Percentiles rank a stretch among this genome's conserved stretches.
Conservation (phyloP, 1,140 invertebrate species). For the Camponotus floridanus region DNA sequence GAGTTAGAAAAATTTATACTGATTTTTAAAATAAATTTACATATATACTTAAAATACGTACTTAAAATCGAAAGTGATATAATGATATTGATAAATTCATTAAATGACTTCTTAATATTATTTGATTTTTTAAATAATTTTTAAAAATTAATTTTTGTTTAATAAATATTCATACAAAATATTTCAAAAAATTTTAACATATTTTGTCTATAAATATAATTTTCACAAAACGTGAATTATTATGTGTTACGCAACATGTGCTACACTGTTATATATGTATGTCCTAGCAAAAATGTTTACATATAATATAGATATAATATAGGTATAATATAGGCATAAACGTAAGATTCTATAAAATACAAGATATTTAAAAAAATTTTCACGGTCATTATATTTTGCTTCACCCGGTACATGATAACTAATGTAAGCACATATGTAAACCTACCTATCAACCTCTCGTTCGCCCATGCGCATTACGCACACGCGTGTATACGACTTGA, state of each 20-base stretch:
- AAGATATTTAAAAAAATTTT: constrained; percentile 9
- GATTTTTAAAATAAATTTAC: neutral
- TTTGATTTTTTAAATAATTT: neutral
- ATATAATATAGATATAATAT: too few relatives aligned
- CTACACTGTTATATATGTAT: too few relatives aligned
- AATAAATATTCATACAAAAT: neutral
- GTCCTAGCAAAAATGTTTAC: too few relatives aligned
- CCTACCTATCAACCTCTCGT: constrained; percentile 73
- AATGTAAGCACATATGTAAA: constrained; percentile 66
- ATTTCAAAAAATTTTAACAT: neutral
- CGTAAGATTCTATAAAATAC: neutral
- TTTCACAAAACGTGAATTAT: neutral
- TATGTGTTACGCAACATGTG: too few relatives aligned
- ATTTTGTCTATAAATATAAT: neutral
- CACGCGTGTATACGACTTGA: constrained; percentile 64
- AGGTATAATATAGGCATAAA: neutral
- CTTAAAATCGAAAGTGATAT: neutral
- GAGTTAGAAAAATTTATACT: neutral
- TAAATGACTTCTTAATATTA: neutral
- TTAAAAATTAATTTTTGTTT: neutral
- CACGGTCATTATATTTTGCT: constrained; percentile 23
- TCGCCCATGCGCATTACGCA: constrained; percentile 74
- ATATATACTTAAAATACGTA: neutral
- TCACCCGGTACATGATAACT: constrained; percentile 69
- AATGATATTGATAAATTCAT: neutral